A percentile compares a stretch with the other conserved stretches of the same genome.
Conservation (phyloP, 2,888 invertebrate genomes). For the Drosophila kokeensis region DNA sequence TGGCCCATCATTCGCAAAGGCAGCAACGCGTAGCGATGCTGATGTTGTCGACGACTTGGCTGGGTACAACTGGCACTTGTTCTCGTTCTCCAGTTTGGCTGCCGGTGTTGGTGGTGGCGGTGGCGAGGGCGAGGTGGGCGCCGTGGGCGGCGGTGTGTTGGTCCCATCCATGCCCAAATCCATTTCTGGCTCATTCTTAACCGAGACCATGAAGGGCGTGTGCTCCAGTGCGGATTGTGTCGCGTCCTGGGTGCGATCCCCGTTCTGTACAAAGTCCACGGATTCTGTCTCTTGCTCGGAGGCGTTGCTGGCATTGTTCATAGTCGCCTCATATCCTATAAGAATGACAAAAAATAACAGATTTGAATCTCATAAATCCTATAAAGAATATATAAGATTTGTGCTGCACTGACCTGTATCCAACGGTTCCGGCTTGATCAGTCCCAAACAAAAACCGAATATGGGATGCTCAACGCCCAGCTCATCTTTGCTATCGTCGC, state of each 20-base stretch:
- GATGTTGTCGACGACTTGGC: slow-evolving; percentile 18
- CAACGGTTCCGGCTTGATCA: slow-evolving; percentile 82
- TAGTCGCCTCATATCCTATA: slow-evolving; percentile 72
- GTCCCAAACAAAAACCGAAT: slow-evolving; percentile 83
- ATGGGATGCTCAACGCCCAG: slow-evolving; percentile 82
- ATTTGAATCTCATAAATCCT: background rate
- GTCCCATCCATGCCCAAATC: slow-evolving; percentile 64
- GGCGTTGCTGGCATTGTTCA: slow-evolving; percentile 38
- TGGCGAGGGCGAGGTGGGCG: slow-evolving; percentile 65
- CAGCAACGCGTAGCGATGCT: slow-evolving; percentile 71
- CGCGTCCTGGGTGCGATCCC: slow-evolving; percentile 8
- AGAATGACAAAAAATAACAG: background rate
- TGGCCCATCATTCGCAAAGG: slow-evolving; percentile 72
- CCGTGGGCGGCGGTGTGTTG: slow-evolving; percentile 70
- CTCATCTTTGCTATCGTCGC: slow-evolving; percentile 39
- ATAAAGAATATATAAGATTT: background rate
- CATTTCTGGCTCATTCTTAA: slow-evolving; percentile 67
- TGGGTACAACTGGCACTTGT: slow-evolving; percentile 8
- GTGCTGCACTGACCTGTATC: slow-evolving; percentile 76
- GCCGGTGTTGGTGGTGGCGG: slow-evolving; percentile 18
- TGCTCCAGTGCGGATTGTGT: slow-evolving; percentile 45
- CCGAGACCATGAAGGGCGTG: slow-evolving; percentile 61
- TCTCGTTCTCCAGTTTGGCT: slow-evolving; percentile 12
- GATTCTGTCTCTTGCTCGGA: slow-evolving; percentile 63
- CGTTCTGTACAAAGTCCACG: slow-evolving; percentile 34